These are phyloP conservation scores for Mus spretus DNA, from an alignment of 2,797 vertebrate species.

Conservation along the genomic window DNA sequence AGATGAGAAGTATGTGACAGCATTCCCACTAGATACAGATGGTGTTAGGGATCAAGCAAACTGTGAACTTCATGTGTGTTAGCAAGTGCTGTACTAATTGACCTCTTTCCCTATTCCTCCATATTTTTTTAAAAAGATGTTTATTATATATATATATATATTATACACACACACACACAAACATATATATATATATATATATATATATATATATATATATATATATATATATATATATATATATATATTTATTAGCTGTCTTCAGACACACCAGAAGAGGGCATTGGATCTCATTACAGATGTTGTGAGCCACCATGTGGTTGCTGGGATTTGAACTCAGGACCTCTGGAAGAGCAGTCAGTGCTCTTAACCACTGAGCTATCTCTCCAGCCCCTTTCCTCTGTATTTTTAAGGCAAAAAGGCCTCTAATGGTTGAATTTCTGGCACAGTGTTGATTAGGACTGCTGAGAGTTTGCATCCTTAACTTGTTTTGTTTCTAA, in stretches of 20 bases:
- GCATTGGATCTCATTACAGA: not conserved
- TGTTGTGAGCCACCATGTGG: not conserved
- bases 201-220: too few species aligned
- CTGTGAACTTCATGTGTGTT: not conserved
- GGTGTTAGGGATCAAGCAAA: too few species aligned
- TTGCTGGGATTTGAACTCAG: not conserved
- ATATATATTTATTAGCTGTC: not conserved
- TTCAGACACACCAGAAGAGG: not conserved
- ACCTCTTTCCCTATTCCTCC: not conserved
- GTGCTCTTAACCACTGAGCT: not conserved
- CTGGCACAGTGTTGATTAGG: not conserved
- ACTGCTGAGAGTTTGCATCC: not conserved
- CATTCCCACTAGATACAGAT: not conserved
- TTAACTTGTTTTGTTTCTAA: not conserved
- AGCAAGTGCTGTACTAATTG: not conserved
- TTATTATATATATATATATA: not conserved
- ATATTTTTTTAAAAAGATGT: not conserved
- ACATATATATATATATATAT: too few species aligned
- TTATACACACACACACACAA: too few species aligned
- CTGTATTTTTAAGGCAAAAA: not conserved
- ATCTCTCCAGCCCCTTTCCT: not conserved
- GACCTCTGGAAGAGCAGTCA: not conserved
- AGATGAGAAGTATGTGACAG: not conserved
- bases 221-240: too few species aligned
- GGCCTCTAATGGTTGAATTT: not conserved